These are phyloP conservation scores for Pristionchus exspectatus DNA, from an alignment of 2,888 invertebrate genomes.

Conservation along the genomic window DNA sequence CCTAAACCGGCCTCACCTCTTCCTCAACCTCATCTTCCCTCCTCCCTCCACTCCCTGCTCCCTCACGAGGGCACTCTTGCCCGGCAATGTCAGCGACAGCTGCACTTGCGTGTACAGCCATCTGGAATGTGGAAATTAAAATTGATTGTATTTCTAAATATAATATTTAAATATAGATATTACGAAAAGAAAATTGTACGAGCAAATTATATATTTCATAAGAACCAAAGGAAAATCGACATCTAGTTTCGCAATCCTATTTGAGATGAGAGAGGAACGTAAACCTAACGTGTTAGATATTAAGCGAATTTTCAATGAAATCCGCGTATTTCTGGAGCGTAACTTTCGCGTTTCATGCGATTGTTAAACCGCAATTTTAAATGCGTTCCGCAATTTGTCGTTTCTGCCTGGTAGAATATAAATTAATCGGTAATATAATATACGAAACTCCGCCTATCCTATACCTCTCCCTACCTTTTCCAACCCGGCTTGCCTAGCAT, in stretches of 20 bases:
- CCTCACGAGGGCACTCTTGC: not conserved
- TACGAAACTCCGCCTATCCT: not conserved
- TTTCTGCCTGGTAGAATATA: too few relatives aligned
- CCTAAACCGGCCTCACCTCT: not conserved
- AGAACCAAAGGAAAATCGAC: too few relatives aligned
- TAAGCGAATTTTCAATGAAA: too few relatives aligned
- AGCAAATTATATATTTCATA: too few relatives aligned
- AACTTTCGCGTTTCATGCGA: not conserved
- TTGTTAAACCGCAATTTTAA: too few relatives aligned
- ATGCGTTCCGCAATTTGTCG: too few relatives aligned
- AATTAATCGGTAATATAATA: too few relatives aligned
- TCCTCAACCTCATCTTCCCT: not conserved
- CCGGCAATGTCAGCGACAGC: not conserved
- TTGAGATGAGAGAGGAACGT: too few relatives aligned
- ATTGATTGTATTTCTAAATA: not conserved
- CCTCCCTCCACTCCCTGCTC: not conserved
- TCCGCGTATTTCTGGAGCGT: too few relatives aligned
- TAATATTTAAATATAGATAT: not conserved
- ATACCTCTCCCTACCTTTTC: not conserved
- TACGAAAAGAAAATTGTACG: too few relatives aligned
- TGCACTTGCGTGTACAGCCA: slow-evolving; percentile 53
- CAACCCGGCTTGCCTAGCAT: not conserved
- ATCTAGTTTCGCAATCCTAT: too few relatives aligned
- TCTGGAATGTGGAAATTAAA: not conserved
- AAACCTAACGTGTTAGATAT: not conserved